Conservation (phyloP, 2,113 vertebrate species). For the Lepisosteus oculatus region DNA sequence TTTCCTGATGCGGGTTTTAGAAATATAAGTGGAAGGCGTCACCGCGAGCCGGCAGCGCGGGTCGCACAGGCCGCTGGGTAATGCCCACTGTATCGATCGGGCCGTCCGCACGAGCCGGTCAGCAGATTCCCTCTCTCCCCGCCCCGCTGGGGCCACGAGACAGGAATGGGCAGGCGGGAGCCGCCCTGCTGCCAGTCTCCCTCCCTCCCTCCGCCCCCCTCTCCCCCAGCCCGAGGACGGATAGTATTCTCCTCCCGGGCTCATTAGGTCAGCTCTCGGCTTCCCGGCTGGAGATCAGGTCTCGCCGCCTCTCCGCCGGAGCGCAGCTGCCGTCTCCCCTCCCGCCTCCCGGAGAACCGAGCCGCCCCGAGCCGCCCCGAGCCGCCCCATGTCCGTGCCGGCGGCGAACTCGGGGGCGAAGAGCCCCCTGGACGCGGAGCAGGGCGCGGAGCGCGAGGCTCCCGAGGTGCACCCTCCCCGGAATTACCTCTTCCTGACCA, state of each 20-base stretch:
- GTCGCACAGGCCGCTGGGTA: no score
- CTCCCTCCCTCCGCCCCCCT: not conserved
- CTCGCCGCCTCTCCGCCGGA: conserved; percentile 23
- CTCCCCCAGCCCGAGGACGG: conserved; percentile 21
- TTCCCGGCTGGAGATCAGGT: conserved; percentile 29
- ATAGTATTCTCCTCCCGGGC: conserved; percentile 31
- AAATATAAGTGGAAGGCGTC: no score
- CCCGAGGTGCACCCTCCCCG: conserved; percentile 51
- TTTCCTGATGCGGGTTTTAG: no score
- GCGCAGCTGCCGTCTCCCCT: conserved; percentile 13
- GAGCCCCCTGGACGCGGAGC: conserved; percentile 59
- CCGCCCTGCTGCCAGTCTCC: not conserved
- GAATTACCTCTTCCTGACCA: conserved; percentile 75
- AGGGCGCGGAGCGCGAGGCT: conserved; percentile 59
- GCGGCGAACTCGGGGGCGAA: conserved; percentile 57
- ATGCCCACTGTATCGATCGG: no score
- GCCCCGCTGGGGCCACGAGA: no score
- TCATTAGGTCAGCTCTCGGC: conserved; percentile 33
- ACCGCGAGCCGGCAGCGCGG: no score
- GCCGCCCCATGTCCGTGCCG: conserved; percentile 60
- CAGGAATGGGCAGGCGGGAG: not conserved
- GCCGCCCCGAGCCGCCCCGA: not conserved
- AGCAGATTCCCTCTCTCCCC: no score
- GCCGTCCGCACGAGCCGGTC: no score
- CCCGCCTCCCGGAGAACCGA: conserved; percentile 5